phyloP scores from a whole-genome alignment of 1,140 invertebrate genomes.

The Thaumatotibia leucotreta region DNA sequence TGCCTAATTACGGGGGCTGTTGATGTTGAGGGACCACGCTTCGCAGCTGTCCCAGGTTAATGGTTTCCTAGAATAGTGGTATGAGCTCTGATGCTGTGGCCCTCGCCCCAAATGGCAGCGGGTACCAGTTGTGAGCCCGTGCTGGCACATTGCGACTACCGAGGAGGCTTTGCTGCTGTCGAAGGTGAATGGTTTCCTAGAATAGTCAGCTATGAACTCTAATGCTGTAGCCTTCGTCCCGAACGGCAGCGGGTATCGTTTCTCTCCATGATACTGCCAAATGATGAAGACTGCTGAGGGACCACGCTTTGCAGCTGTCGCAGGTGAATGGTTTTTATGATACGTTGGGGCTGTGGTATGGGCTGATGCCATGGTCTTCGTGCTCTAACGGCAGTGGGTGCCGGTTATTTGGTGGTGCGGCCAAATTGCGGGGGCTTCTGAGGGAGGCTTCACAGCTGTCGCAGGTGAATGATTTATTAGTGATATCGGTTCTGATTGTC shows the following conservation, averaged over 20 bases:
- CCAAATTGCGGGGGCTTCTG: constrained; percentile 78
- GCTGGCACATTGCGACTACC: too few relatives aligned
- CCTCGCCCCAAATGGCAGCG: too few relatives aligned
- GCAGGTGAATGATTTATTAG: constrained; percentile 75
- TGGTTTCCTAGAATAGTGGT: too few relatives aligned
- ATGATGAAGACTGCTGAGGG: constrained; percentile 77
- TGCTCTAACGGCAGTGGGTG: constrained; percentile 53
- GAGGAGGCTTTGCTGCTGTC: too few relatives aligned
- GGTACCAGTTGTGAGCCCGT: too few relatives aligned
- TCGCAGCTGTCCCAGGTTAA: constrained; percentile 80
- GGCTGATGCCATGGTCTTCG: too few relatives aligned
- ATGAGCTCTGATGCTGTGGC: too few relatives aligned
- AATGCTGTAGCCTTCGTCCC: constrained; percentile 49
- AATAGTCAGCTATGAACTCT: constrained; percentile 28
- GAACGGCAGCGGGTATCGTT: constrained; percentile 76
- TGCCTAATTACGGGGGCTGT: constrained; percentile 77
- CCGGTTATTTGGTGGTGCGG: constrained; percentile 76
- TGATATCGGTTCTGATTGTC: too few relatives aligned
- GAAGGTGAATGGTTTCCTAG: too few relatives aligned
- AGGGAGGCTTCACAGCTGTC: constrained; percentile 80
- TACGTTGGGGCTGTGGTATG: not conserved
- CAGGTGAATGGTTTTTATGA: constrained; percentile 62
- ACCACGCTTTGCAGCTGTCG: constrained; percentile 80
- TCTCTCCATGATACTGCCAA: constrained; percentile 78
- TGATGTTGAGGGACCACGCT: constrained; percentile 79